Base-by-base conservation (phyloP, 2,888 invertebrate species). In the Cremastinae sp. region DNA sequence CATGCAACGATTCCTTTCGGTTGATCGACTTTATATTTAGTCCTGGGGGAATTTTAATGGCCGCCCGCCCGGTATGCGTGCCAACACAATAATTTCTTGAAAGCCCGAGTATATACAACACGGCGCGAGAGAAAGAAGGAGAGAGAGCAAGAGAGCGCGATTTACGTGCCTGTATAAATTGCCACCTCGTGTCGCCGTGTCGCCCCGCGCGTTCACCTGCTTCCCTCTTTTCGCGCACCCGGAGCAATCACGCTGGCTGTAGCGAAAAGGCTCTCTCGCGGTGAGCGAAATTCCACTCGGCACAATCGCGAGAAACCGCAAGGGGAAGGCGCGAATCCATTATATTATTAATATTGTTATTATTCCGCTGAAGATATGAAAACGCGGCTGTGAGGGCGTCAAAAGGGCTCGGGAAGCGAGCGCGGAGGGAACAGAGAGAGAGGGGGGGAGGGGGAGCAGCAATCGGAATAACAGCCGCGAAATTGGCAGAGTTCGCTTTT, bases 391-490 rank as follows among this genome's bases (percentile, higher is more conserved):
- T 49, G 65, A 49, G 68, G 49, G 16, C 54, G 69, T 59, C 38
- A 58, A 59, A 58, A 41, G 10, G 28, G 41, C n/a, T n/a, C n/a
- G n/a, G n/a, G n/a, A n/a, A n/a, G n/a, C n/a, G n/a, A n/a, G n/a
- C n/a, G 9, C 1, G 20, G 49, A 12, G 22, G 20, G 54, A 20
- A 14, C 0, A 20, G 43, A 51, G 14, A 12, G 34, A 22, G 34
- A 54, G 22, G 14, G 9, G n/a, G 16, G 12, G 18, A 14, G 9
- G 16, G 49, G 16, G 22, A n/a, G 51, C n/a, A 22, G 59, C 43
- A 59, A 65, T 64, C 56, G 70, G 59, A 65, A 65, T 59, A 75
- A 74, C 70, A 70, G 70, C 74, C 74, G 70, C 70, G 70, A 75
- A 75, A 75, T 75, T 75, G 74, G 59, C 34, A 58, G 59, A 64